Conservation (phyloP, 2,888 invertebrate genomes). For the Cerceris rybyensis region DNA sequence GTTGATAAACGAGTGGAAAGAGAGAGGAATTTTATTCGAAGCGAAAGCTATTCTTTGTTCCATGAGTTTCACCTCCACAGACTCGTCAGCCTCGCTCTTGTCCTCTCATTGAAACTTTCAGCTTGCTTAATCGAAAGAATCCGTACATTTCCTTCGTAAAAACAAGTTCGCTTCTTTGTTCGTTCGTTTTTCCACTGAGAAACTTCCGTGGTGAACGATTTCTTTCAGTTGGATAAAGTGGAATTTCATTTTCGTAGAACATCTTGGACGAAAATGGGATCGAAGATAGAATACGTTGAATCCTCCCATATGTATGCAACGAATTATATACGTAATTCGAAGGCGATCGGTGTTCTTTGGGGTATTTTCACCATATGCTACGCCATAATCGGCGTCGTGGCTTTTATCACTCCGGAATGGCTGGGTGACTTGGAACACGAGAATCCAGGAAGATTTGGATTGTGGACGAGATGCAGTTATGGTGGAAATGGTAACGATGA, state of each 20-base stretch:
- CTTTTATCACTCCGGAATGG: conserved; percentile 98
- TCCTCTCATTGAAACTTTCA: neutral
- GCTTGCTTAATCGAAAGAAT: neutral
- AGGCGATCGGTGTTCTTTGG: conserved; percentile 98
- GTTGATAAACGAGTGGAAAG: neutral
- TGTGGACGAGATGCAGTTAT: conserved; percentile 93
- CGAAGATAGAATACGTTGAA: conserved; percentile 96
- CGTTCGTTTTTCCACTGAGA: neutral
- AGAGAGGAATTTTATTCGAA: conserved; percentile 5
- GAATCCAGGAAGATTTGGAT: conserved; percentile 94
- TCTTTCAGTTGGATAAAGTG: neutral
- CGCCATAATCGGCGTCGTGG: conserved; percentile 96
- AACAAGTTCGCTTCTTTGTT: neutral
- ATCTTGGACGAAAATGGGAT: conserved; percentile 86
- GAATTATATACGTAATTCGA: conserved; percentile 94
- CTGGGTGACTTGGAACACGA: conserved; percentile 92
- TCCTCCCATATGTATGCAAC: conserved; percentile 95
- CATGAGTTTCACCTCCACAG: neutral
- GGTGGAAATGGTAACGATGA: conserved; percentile 75
- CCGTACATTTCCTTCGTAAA: neutral
- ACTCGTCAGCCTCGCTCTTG: neutral
- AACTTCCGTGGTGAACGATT: neutral
- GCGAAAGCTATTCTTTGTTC: conserved; percentile 43
- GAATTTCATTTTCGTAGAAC: neutral
- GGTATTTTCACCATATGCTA: conserved; percentile 98